Base-by-base conservation (phyloP, 2,888 invertebrate genomes). In the Drosophila acutilabella region DNA sequence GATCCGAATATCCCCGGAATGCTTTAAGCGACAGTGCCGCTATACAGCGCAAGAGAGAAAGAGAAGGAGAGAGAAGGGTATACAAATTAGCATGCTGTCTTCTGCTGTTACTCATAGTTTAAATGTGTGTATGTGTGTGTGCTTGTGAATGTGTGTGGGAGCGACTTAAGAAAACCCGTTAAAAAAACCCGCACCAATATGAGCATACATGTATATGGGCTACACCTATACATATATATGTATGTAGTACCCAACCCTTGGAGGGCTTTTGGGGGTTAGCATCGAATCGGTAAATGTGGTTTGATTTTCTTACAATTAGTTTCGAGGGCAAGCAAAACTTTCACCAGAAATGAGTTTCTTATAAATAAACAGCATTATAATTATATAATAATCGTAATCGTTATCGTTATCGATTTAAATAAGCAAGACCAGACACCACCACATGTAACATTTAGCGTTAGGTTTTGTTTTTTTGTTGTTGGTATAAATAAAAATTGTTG, bases 1-100 rank as follows among this genome's bases (percentile, higher is more conserved):
- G 76, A 96, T 96, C 91, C 95, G 94, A 86, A 96, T 95, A 83
- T 96, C 94, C 81, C 96, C 96, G 89, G 95, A 95, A 92, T 96
- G 96, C 92, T 96, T 96, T 93, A 96, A 93, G 71, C 96, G 95
- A 92, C 96, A 96, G 89, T 96, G 96, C 90, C 96, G 95, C 96
- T 96, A 93, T 83, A 58, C 69, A 54, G 40, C 59, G 41, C 50
- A 50, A 41, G 38, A 62, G 41, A 36, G 4, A 36, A 8, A 51
- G 51, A 51, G 6, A 47, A 36, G 45, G 7, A 18, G 14, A 41
- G 16, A 20, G 1, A 61, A 7, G 20, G 11, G 44, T 58, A 38
- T 20, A 41, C 2, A 41, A 23, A 77, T 71, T 69, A 68, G 64
- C 53, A 42, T 64, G 23, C 42, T 33, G 23, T 44, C 33, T 30